These are phyloP conservation scores for Toxotes lorentzi DNA, from an alignment of 2,797 vertebrate species.

Conservation along the genomic window DNA sequence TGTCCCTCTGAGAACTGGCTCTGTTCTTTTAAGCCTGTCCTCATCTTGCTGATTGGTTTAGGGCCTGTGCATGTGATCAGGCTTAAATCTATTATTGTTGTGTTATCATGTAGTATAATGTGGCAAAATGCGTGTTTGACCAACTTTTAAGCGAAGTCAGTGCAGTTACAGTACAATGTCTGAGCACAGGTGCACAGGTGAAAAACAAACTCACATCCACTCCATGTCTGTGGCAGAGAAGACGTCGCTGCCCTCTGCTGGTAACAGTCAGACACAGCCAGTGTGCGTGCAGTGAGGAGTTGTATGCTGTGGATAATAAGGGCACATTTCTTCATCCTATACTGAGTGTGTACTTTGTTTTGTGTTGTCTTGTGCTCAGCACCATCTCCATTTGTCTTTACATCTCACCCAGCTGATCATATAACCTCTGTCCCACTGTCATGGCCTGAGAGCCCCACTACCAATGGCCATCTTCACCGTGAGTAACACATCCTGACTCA, in stretches of 20 bases:
- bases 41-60: not conserved
- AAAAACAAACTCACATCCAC: not conserved
- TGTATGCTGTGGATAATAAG: not conserved
- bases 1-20: not conserved
- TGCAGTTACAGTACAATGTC: not conserved
- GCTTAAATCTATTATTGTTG: too few species aligned
- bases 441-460: slow-evolving; percentile 75
- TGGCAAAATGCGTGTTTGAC: too few species aligned
- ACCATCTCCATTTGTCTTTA: slow-evolving; percentile 58
- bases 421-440: slow-evolving; percentile 68
- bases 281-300: not conserved
- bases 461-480: slow-evolving; percentile 68
- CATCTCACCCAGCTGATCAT: slow-evolving; percentile 75
- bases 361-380: slow-evolving; percentile 50
- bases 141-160: too few species aligned
- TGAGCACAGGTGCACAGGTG: too few species aligned
- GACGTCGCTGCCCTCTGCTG: slow-evolving; percentile 42
- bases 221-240: not conserved
- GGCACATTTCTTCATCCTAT: not conserved
- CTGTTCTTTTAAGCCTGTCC: not conserved
- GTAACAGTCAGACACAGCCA: not conserved
- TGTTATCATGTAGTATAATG: too few species aligned
- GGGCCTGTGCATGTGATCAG: not conserved
- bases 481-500: slow-evolving; percentile 65
- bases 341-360: slow-evolving; percentile 23